Evolutionary conservation across 2,888 invertebrate genomes (phyloP), one percentile per base, ranked within the genome.

Genomic region (Apodemia duryi): DNA sequence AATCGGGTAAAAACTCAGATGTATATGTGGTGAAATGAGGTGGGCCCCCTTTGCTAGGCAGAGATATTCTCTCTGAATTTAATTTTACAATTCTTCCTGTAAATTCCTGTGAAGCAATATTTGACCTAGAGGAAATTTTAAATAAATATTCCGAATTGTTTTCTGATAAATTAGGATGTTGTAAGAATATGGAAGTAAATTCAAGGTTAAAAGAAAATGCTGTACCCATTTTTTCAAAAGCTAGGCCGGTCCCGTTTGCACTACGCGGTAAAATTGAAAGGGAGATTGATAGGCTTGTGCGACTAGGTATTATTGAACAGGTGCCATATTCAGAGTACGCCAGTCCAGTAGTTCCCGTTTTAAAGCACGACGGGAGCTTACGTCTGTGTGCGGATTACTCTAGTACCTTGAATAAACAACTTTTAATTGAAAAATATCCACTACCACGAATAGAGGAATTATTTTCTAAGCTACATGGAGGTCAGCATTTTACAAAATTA

Each of bases 361-460:
- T 43, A 43, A 51, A 51, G 7, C 51, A 51, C 51, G 51, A 51
- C 51, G 51, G 21, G 6, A 51, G 51, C 7, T 51, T 51, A 51
- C 51, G n/a, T 1, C 21, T 21, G 2, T 51, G 51, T n/a, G 21
- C 51, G 5, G 51, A 51, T 21, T 51, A 51, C 21, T 21, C 52
- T 28, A 28, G n/a, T 11, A 72, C 68, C 0, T 51, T 70, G 28
- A 70, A 69, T 57, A 66, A 63, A 41, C 10, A 11, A 35, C 35
- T 69, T 21, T 68, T 67, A 51, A 61, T 69, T 38, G 69, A 71
- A 61, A 68, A 67, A 35, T 71, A 60, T 65, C 68, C 71, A 7
- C 63, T 70, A 29, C 65, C 67, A 0, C 61, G 29, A 28, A 67
- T 71, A 1, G 69, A 67, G 6, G 68, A 71, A 61, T 62, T 71